A percentile compares a stretch with the other conserved stretches of the same genome.
phyloP scores from a whole-genome alignment of 92 coral and sea anemone species.

The Palythoa grandis region DNA sequence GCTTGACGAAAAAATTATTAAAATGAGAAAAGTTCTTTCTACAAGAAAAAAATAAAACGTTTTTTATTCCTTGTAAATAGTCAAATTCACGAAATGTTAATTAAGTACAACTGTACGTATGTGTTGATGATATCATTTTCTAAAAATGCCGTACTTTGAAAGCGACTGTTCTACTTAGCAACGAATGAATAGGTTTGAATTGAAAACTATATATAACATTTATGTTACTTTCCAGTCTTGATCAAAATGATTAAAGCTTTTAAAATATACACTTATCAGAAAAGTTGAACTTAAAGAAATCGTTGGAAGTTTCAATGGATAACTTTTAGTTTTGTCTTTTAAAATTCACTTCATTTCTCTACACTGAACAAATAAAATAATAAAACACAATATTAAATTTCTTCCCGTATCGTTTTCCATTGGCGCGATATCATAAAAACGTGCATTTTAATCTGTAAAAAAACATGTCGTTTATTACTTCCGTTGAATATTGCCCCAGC shows the following conservation, averaged over 20 bases:
- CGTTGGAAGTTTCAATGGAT: background rate
- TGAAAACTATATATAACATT: background rate
- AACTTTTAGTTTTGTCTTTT: background rate
- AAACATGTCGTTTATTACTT: background rate
- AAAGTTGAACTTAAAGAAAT: background rate
- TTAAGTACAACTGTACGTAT: background rate
- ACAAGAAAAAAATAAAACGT: background rate
- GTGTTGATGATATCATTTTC: slow-evolving; percentile 23
- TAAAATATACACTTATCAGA: background rate
- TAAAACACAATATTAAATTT: background rate
- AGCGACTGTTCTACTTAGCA: slow-evolving; percentile 24
- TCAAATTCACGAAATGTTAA: slow-evolving; percentile 12
- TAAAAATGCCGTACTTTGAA: slow-evolving; percentile 28
- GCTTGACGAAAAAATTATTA: background rate
- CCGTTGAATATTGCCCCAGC: background rate
- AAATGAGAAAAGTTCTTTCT: background rate
- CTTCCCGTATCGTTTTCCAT: background rate
- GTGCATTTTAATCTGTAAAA: background rate
- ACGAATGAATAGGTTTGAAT: background rate
- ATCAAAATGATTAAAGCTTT: background rate
- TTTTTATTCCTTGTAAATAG: slow-evolving; percentile 14
- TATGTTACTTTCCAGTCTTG: background rate
- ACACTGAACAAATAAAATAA: background rate
- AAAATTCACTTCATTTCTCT: background rate
- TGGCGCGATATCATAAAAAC: background rate